Base-by-base conservation (phyloP, 1,140 invertebrate genomes). In the Trichoplusia ni region DNA sequence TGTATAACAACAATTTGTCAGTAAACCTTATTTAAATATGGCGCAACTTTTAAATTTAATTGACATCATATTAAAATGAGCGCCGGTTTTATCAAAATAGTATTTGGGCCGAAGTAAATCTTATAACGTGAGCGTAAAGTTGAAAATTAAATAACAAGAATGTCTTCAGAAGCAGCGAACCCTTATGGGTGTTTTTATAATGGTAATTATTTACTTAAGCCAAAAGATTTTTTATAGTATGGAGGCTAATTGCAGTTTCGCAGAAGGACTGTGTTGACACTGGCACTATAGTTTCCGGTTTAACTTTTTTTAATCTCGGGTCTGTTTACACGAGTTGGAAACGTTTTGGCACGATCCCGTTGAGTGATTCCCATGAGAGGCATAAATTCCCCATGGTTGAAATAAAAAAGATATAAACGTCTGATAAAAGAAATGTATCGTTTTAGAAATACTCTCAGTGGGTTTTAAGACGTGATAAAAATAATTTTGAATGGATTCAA, bases 211-310 rank as follows among this genome's bases (percentile, higher is more conserved):
- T 63, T 58, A 49, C 40, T 56, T 63, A 47, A 54, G 42, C 7
- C 31, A 38, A 42, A 9, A 29, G 63, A 53, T 60, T 47, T 31
- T 61, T 33, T 13, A 38, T 3, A 37, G 7, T 51, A 16, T 31
- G 40, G 61, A 33, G 33, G 61, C 71, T 71, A 73, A 70, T 69
- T 71, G 69, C 67, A 54, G 68, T 73, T 84, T 82, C 82, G 79
- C 71, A 74, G 80, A 82, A 84, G 79, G 75, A 37, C 59, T 27
- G 1, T 77, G 75, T 82, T 82, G 74, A 77, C 75, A 75, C 62
- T 74, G 65, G 66, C 46, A 37, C 42, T 54, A 54, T 64, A 33
- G 69, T 79, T 79, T 83, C 79, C 79, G 79, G 73, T 74, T 77
- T 71, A 51, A 64, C 44, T 69, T 81, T 79, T 80, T 70, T 61